These are phyloP conservation scores for Diorhabda carinulata DNA, from an alignment of 1,140 invertebrate species.

Conservation along the genomic window DNA sequence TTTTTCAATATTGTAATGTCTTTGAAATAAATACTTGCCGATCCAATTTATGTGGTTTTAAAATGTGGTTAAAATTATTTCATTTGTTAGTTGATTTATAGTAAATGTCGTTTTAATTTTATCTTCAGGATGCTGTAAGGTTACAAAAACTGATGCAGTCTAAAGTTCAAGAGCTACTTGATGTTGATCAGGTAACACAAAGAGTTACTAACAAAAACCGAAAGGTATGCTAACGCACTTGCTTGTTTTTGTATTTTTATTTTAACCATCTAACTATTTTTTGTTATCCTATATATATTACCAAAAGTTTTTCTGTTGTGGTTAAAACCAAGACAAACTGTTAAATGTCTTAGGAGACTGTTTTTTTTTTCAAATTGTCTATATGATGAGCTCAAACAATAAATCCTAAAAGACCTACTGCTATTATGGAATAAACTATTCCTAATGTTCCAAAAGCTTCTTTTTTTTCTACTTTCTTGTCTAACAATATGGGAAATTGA, in stretches of 20 bases:
- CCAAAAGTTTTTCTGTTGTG: conserved; percentile 3
- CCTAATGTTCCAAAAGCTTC: too few relatives aligned
- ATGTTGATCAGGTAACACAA: conserved; percentile 68
- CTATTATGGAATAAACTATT: too few relatives aligned
- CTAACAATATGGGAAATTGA: too few relatives aligned
- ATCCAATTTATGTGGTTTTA: too few relatives aligned
- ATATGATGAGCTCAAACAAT: too few relatives aligned
- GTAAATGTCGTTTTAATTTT: conserved; percentile 23
- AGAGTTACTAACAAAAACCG: conserved; percentile 53
- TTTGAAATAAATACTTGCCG: too few relatives aligned
- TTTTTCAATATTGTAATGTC: too few relatives aligned
- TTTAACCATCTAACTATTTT: not conserved
- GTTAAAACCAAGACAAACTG: too few relatives aligned
- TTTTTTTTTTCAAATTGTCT: too few relatives aligned
- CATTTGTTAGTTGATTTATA: not conserved
- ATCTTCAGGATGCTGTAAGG: conserved; percentile 67
- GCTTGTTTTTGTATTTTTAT: conserved; percentile 23
- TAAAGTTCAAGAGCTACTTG: conserved; percentile 78
- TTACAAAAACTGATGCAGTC: conserved; percentile 80
- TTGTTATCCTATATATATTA: not conserved
- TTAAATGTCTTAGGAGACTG: too few relatives aligned
- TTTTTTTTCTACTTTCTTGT: too few relatives aligned
- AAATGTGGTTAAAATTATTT: not conserved
- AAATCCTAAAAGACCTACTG: too few relatives aligned
- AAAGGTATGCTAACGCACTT: conserved; percentile 50